Base-by-base conservation (phyloP, 2,888 invertebrate genomes). In the Petrolisthes cinctipes region DNA sequence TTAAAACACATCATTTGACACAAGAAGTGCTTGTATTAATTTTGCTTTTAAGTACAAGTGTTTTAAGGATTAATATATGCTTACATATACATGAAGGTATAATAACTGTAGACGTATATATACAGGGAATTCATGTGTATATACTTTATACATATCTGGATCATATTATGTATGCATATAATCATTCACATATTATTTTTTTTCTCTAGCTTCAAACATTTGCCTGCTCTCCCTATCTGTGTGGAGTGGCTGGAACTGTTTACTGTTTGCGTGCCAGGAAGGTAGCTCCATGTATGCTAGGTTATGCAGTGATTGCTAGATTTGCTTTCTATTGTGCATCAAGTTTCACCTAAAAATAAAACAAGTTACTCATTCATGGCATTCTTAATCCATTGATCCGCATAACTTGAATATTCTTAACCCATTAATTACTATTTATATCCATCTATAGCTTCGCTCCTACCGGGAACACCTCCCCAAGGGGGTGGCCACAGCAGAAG, bases 271-370 rank as follows among this genome's bases (percentile, higher is more conserved):
- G 73, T 83, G 73, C 83, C 23, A 82, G 87, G 79, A 83, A 80
- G 57, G 20, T 80, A 83, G 87, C 75, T 80, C 75, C 80, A 78
- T 56, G 83, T 80, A 83, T 37, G 80, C 79, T 73, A 73, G 80
- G 57, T 87, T 80, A 87, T 53, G 73, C 87, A 80, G 80, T 80
- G 87, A 83, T 75, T 68, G 83, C 80, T 87, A 79, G 23, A 61
- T 87, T 87, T 87, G 87, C 87, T 87, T 87, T 87, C 76, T 79
- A 83, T 80, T 87, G 83, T 87, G 83, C 83, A 87, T 80, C 80
- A 85, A 85, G 87, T 80, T 87, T 83, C 87, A 87, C 83, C 83
- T 86, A 87, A 79, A 71, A 87, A 87, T 80, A 87, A 83, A 83
- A 83, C 57, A 82, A 86, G 82, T 82, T 66, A 86, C 78, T 82